Conservation (phyloP, 2,797 vertebrate species). For the Dallia pectoralis region DNA sequence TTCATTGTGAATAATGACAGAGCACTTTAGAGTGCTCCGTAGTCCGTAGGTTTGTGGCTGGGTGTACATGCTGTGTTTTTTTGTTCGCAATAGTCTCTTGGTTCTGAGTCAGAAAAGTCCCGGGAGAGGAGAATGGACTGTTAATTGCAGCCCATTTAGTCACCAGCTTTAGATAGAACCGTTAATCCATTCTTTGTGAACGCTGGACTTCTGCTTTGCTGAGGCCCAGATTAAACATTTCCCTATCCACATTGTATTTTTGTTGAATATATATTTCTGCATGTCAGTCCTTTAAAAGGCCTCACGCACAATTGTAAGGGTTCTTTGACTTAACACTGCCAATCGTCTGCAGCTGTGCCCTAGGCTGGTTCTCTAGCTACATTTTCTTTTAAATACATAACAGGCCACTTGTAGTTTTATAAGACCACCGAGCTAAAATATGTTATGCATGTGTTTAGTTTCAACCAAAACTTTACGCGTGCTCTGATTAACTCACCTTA, state of each 20-base stretch:
- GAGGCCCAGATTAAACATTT: background rate
- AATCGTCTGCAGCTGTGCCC: background rate
- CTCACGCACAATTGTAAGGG: background rate
- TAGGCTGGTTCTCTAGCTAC: background rate
- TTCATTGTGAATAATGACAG: background rate
- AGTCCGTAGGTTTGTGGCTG: background rate
- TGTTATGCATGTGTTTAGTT: too few species aligned
- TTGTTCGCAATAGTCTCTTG: slow-evolving; percentile 3
- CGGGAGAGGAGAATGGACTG: slow-evolving; percentile 32
- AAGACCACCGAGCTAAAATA: too few species aligned
- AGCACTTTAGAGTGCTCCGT: background rate
- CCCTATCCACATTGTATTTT: background rate
- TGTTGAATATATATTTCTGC: background rate
- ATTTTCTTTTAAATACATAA: too few species aligned
- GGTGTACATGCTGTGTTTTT: background rate
- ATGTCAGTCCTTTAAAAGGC: background rate
- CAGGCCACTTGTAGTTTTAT: too few species aligned
- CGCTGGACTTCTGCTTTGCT: slow-evolving; percentile 19
- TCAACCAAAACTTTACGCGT: too few species aligned
- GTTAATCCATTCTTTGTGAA: slow-evolving; percentile 67
- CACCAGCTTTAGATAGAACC: slow-evolving; percentile 47
- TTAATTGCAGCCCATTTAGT: slow-evolving; percentile 55
- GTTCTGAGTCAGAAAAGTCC: slow-evolving; percentile 26
- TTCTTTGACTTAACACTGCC: background rate
- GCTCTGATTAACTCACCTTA: too few species aligned